These are phyloP conservation scores for Linurgus olivaceus DNA, from an alignment of 2,797 vertebrate species.

Conservation along the genomic window DNA sequence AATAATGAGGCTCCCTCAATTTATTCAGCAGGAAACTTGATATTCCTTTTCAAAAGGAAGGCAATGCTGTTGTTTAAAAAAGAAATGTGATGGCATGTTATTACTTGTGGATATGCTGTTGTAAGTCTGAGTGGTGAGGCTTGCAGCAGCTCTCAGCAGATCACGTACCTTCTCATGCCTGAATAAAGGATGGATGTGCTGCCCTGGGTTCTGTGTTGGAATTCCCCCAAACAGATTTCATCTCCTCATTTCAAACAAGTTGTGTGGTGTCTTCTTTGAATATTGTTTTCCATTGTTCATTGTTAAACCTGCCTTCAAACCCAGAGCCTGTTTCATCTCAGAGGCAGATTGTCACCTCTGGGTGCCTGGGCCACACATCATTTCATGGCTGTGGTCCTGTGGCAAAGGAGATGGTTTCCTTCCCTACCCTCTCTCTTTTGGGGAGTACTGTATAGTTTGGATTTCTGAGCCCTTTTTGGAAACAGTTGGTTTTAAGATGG, in stretches of 20 bases:
- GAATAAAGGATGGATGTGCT: neutral
- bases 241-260: neutral
- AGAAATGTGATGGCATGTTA: neutral
- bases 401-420: neutral
- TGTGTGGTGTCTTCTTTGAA: neutral
- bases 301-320: neutral
- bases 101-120: neutral
- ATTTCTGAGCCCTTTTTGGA: neutral
- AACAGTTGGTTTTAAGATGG: neutral
- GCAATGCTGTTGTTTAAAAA: neutral
- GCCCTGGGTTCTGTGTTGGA: neutral
- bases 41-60: constrained; percentile 5
- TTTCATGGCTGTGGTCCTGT: neutral
- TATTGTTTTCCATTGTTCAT: neutral
- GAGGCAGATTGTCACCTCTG: neutral
- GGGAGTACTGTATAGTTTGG: neutral
- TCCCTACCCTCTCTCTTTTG: neutral
- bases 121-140: neutral
- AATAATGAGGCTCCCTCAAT: constrained; percentile 19
- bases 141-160: neutral
- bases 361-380: rapidly evolving
- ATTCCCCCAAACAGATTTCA: neutral
- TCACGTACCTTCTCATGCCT: neutral
- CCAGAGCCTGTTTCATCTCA: neutral
- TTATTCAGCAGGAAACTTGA: constrained; percentile 35